Base-by-base conservation (phyloP, 2,797 vertebrate genomes). In the Antrozous pallidus region DNA sequence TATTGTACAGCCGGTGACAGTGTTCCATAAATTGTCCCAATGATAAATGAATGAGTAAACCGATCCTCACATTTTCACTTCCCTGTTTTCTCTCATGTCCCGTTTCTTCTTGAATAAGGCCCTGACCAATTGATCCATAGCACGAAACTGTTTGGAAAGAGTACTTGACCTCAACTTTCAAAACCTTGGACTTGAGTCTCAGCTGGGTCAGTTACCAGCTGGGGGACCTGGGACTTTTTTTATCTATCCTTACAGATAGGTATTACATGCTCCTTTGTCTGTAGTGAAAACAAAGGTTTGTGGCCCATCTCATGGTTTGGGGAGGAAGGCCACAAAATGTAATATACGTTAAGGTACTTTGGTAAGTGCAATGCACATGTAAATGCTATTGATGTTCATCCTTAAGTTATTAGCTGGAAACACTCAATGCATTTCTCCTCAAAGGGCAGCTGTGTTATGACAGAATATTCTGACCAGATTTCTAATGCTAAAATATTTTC, bases 331-430 rank as follows among this genome's bases (percentile, higher is more conserved):
- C 42, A 83, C 2, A 45, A 54, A 38, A 79, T 33, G 90, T 94
- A 69, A 74, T 54, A 36, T 31, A 42, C 71, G 78, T 82, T 82
- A 73, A n/a, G 56, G n/a, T 16, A 24, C 83, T 70, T 94, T 49
- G 65, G 51, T 38, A 71, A 88, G 36, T 40, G 11, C 45, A n/a
- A 17, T 28, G 40, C 79, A 77, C 80, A 79, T 31, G 26, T 17
- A 83, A 88, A 22, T 28, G 38, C 38, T 77, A n/a, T 65, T 58
- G 36, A 26, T 88, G 78, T 9, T 63, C 42, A 78, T 56, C 63
- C 10, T 67, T 90, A 63, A 16, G 47, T 73, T 71, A 78, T 79
- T 89, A 93, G 69, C 86, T 80, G 42, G 42, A 92, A 90, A 88
- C 33, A 38, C 75, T 88, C 51, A 74, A n/a, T 56, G 54, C 8